Evolutionary conservation across 2,797 vertebrate genomes (phyloP).

Genomic region (Mycteria americana): DNA sequence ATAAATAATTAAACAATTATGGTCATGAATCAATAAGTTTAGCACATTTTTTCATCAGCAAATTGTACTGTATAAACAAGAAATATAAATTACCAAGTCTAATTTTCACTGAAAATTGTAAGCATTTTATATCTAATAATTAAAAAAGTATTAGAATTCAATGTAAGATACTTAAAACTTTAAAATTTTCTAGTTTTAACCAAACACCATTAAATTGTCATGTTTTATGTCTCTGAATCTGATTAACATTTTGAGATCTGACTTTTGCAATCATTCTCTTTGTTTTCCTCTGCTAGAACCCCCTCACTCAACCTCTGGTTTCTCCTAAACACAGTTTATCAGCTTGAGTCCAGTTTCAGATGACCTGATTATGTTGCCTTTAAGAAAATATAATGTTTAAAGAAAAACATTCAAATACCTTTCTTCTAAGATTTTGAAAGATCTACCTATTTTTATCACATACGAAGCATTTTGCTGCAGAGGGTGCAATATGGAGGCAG

Average conservation of each 20-base stretch:
- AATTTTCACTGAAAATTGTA: constrained; percentile 89
- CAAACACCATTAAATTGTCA: constrained; percentile 77
- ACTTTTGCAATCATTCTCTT: constrained; percentile 74
- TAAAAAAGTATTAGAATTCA: constrained; percentile 84
- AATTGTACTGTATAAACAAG: constrained; percentile 99
- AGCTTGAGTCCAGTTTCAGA: constrained; percentile 7
- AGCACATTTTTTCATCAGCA: constrained; percentile 99
- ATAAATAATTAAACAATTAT: constrained; percentile 99
- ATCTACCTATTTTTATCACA: constrained; percentile 38
- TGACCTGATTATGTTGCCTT: constrained; percentile 42
- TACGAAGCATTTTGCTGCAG: background rate
- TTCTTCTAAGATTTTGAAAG: constrained; percentile 41
- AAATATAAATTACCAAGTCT: constrained; percentile 99
- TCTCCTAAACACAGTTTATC: constrained; percentile 47
- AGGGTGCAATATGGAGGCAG: constrained; percentile 23
- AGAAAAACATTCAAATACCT: constrained; percentile 26
- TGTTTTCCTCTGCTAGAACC: constrained; percentile 60
- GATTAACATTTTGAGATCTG: constrained; percentile 79
- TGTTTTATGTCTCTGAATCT: constrained; percentile 80
- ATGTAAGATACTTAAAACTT: constrained; percentile 75
- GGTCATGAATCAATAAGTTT: constrained; percentile 99
- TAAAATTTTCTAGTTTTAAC: constrained; percentile 73
- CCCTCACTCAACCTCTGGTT: constrained; percentile 4
- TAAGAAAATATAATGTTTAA: constrained; percentile 49
- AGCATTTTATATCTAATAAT: constrained; percentile 84